Evolutionary conservation across 2,113 vertebrate genomes (phyloP).

Genomic region (Labeo rohita): DNA sequence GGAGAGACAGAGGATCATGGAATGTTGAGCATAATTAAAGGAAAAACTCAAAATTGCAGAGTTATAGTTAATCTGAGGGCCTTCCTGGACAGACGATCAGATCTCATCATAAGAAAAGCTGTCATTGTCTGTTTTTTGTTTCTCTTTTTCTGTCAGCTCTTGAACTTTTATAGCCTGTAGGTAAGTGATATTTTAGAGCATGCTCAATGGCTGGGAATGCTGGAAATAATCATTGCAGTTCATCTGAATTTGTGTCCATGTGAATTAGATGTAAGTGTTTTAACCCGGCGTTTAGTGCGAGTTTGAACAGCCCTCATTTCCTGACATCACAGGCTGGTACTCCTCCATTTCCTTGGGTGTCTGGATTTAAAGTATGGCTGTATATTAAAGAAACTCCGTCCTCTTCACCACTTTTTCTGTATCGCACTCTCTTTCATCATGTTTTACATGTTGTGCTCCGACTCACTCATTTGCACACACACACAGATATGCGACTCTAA

Average conservation of each 20-base stretch:
- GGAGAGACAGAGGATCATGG: slow-evolving; percentile 19
- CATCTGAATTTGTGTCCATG: background rate
- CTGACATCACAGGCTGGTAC: background rate
- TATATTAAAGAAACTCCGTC: background rate
- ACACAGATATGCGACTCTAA: background rate
- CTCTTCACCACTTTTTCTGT: background rate
- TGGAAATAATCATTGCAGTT: background rate
- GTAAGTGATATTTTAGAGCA: background rate
- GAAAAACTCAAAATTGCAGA: slow-evolving; percentile 4
- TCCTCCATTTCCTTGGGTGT: background rate
- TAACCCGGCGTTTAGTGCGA: background rate
- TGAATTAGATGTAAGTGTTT: slow-evolving; percentile 16
- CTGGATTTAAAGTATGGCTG: background rate
- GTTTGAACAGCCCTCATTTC: slow-evolving; percentile 2
- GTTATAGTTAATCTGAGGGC: slow-evolving; percentile 23
- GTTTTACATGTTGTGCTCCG: background rate
- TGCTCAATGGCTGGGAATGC: background rate
- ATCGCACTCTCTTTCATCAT: background rate
- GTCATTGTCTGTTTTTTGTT: slow-evolving; percentile 8
- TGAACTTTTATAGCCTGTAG: slow-evolving; percentile 6
- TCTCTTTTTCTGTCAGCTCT: slow-evolving; percentile 21
- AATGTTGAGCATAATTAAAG: slow-evolving; percentile 36
- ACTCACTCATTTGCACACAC: background rate
- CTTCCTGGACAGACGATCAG: background rate
- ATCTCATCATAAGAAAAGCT: slow-evolving; percentile 3